A percentile compares a stretch with the other conserved stretches of the same genome.
These are phyloP conservation scores for Catocala fraxini DNA, from an alignment of 2,888 invertebrate species.

Conservation along the genomic window DNA sequence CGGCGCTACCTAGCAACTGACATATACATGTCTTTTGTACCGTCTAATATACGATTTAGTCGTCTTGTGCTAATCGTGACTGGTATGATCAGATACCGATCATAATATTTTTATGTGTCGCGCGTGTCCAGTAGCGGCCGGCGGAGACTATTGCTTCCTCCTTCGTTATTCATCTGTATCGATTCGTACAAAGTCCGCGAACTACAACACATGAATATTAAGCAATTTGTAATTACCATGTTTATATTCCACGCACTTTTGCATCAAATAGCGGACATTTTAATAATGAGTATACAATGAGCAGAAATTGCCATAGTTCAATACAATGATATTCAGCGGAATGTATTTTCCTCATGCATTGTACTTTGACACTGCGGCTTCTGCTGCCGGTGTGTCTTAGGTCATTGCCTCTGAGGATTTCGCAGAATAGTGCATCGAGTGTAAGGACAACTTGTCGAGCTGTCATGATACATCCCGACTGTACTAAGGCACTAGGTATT, in stretches of 20 bases:
- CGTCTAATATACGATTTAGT: neutral
- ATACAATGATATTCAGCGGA: slow-evolving; percentile 52
- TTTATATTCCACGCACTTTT: slow-evolving; percentile 54
- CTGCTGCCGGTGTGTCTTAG: slow-evolving; percentile 36
- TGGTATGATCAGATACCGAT: slow-evolving; percentile 33
- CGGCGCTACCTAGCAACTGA: no score
- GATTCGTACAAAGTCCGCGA: slow-evolving; percentile 47
- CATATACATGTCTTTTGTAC: no score
- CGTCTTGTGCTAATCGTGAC: slow-evolving; percentile 7
- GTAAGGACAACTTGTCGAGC: slow-evolving; percentile 39
- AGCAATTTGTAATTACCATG: slow-evolving; percentile 43
- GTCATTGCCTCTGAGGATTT: slow-evolving; percentile 59
- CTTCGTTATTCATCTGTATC: slow-evolving; percentile 58
- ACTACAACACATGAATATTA: slow-evolving; percentile 54
- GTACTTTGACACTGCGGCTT: slow-evolving; percentile 57
- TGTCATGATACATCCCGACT: slow-evolving; percentile 49
- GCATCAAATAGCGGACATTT: slow-evolving; percentile 53
- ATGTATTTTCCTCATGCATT: slow-evolving; percentile 59
- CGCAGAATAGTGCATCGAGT: slow-evolving; percentile 57
- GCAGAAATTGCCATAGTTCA: slow-evolving; percentile 47
- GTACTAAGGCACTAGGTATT: slow-evolving; percentile 67
- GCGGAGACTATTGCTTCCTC: slow-evolving; percentile 48
- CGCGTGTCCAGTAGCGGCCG: slow-evolving; percentile 39
- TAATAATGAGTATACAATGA: slow-evolving; percentile 32
- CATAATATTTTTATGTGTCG: slow-evolving; percentile 46